Evolutionary conservation across 2,888 invertebrate genomes (phyloP).

Genomic region (Brenthis ino): DNA sequence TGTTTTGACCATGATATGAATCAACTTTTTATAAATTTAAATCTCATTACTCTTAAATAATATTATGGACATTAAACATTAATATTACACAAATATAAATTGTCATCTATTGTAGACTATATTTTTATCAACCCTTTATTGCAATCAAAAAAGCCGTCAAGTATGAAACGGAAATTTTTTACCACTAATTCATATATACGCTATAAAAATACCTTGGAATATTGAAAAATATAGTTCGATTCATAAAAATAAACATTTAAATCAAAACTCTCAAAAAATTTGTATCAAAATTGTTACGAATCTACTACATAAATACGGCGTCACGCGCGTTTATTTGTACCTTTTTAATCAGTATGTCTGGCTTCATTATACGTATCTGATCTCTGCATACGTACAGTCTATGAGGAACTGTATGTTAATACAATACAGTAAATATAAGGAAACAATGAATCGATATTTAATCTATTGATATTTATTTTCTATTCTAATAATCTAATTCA

Average conservation of each 20-base stretch:
- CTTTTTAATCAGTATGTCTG: conserved; percentile 19
- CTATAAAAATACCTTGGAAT: conserved; percentile 20
- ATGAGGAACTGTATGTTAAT: conserved; percentile 29
- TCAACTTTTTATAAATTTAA: conserved; percentile 5
- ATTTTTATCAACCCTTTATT: not conserved
- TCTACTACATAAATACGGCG: conserved; percentile 8
- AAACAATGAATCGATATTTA: not conserved
- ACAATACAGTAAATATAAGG: conserved; percentile 14
- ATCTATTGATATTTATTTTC: conserved; percentile 12
- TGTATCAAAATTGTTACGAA: conserved; percentile 19
- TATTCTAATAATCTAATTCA: conserved; percentile 2
- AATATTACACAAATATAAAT: not conserved
- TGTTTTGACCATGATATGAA: conserved; percentile 47
- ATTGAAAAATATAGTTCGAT: conserved; percentile 10
- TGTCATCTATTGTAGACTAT: not conserved
- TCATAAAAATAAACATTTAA: conserved; percentile 12
- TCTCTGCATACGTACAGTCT: conserved; percentile 5
- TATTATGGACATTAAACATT: not conserved
- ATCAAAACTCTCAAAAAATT: conserved; percentile 11
- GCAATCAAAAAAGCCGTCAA: not conserved
- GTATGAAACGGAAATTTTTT: not conserved
- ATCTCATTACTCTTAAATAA: conserved; percentile 1
- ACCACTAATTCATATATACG: conserved; percentile 3
- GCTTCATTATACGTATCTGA: conserved; percentile 6
- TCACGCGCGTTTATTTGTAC: conserved; percentile 24